These are phyloP conservation scores for Ectemnius lituratus DNA, from an alignment of 2,888 invertebrate species.

Conservation along the genomic window DNA sequence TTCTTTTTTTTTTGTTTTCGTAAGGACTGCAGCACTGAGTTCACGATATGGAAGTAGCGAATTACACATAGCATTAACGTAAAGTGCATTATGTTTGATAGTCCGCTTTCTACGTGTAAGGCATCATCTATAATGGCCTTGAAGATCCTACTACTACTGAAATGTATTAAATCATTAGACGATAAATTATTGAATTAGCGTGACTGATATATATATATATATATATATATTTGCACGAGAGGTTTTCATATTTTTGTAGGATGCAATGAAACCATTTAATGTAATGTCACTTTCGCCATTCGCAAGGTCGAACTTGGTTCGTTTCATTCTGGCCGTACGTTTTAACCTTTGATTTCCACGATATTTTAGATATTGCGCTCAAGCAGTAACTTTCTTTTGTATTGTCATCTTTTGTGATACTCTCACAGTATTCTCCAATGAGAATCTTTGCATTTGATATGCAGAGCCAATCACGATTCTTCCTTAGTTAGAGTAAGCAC, in stretches of 20 bases:
- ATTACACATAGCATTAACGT: constrained; percentile 4
- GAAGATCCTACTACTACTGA: constrained; percentile 24
- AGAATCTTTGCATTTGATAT: constrained; percentile 8
- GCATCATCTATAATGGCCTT: constrained; percentile 32
- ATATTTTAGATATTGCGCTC: too few relatives aligned
- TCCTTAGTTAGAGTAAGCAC: background rate
- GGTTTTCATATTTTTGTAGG: too few relatives aligned
- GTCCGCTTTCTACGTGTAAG: constrained; percentile 17
- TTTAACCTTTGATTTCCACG: too few relatives aligned
- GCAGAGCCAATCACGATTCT: background rate
- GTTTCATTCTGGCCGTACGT: too few relatives aligned
- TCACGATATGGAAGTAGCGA: background rate
- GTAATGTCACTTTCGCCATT: too few relatives aligned
- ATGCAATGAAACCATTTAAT: too few relatives aligned
- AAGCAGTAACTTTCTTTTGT: background rate
- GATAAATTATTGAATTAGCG: background rate
- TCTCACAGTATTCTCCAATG: constrained; percentile 33
- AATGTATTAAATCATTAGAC: constrained; percentile 19
- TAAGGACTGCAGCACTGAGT: too few relatives aligned
- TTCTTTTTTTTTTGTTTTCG: too few relatives aligned
- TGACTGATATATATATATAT: too few relatives aligned
- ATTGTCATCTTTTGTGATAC: constrained; percentile 29
- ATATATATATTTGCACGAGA: too few relatives aligned
- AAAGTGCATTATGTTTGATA: constrained; percentile 4
- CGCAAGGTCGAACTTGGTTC: too few relatives aligned